Evolutionary conservation across 2,888 invertebrate species (phyloP).

Genomic region (Himalopsyche anomala): DNA sequence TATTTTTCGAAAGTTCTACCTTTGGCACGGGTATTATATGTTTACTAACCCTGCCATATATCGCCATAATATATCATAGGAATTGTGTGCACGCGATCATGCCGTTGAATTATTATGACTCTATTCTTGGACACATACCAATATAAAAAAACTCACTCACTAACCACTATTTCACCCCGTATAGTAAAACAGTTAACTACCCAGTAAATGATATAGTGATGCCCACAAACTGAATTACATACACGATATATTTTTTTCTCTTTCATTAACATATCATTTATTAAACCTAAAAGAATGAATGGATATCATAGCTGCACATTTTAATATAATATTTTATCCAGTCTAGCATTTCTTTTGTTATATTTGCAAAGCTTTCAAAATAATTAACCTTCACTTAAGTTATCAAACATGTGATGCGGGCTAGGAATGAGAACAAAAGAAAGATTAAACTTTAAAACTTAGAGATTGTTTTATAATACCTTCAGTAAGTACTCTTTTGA

Average conservation of each 20-base stretch:
- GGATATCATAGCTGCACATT: too few species aligned
- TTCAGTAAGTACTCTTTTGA: not conserved
- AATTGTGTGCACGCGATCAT: not conserved
- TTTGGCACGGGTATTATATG: too few species aligned
- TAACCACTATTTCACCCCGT: not conserved
- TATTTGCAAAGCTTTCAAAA: conserved; percentile 18
- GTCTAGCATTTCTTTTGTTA: not conserved
- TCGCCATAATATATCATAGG: not conserved
- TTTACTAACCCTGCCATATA: not conserved
- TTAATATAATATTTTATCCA: too few species aligned
- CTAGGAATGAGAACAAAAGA: not conserved
- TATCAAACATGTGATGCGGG: not conserved
- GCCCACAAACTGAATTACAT: not conserved
- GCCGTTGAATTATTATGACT: not conserved
- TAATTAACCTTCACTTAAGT: not conserved
- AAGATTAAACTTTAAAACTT: not conserved
- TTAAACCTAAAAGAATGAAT: too few species aligned
- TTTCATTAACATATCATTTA: too few species aligned
- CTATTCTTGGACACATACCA: not conserved
- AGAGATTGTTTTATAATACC: not conserved
- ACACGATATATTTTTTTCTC: not conserved
- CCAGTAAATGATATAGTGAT: not conserved
- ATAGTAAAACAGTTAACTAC: not conserved
- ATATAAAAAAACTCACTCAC: not conserved
- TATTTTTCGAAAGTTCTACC: too few species aligned